A percentile compares a stretch with the other conserved stretches of the same genome.
These are phyloP conservation scores for Euglossa dilemma DNA, from an alignment of 1,140 invertebrate species.

Conservation along the genomic window DNA sequence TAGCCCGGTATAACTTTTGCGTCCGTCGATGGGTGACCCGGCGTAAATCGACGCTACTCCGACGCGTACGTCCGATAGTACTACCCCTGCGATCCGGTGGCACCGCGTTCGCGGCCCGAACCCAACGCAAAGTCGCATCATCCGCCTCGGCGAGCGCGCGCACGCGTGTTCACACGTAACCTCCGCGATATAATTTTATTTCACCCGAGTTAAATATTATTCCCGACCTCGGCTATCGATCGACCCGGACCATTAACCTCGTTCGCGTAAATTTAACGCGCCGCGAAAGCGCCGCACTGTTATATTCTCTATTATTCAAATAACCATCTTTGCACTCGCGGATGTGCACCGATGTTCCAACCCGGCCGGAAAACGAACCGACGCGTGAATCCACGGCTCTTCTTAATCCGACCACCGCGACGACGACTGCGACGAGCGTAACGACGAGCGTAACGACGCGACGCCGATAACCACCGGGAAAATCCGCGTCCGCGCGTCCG, in stretches of 20 bases:
- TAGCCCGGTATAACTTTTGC: neutral
- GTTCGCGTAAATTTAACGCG: neutral
- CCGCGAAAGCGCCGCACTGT: neutral
- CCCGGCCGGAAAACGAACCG: neutral
- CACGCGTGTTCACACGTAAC: neutral
- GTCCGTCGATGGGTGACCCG: neutral
- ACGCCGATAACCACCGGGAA: too few relatives aligned
- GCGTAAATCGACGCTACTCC: neutral
- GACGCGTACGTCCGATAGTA: neutral
- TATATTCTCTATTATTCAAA: neutral
- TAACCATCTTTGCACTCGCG: neutral
- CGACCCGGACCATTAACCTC: neutral
- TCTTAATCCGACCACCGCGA: neutral
- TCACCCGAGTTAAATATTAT: neutral
- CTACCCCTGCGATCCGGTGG: neutral
- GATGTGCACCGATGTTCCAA: neutral
- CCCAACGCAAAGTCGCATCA: too few relatives aligned
- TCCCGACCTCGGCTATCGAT: neutral
- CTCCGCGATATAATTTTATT: neutral
- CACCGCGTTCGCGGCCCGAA: too few relatives aligned
- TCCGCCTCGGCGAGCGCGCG: too few relatives aligned
- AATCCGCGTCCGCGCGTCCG: neutral
- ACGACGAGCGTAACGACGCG: too few relatives aligned
- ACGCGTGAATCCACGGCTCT: slow-evolving; percentile 1
- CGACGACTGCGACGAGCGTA: too few relatives aligned